A percentile compares a stretch with the other conserved stretches of the same genome.
These are phyloP conservation scores for Ornithoptera priamus DNA, from an alignment of 2,888 invertebrate genomes.

Conservation along the genomic window DNA sequence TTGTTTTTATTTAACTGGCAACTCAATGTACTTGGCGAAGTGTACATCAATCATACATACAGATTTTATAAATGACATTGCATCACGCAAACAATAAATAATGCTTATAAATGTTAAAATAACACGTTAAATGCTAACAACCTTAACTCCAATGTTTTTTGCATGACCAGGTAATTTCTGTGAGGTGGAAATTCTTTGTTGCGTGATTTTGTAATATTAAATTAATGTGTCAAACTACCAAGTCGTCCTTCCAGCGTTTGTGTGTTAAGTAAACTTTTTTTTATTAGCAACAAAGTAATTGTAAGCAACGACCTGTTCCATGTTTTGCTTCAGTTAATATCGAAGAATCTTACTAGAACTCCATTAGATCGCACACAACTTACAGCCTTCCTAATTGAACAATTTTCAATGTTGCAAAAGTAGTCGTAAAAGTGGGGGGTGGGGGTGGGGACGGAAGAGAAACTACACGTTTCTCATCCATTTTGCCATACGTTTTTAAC, in stretches of 20 bases:
- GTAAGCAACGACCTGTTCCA: slow-evolving; percentile 8
- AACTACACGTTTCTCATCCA: too few species aligned
- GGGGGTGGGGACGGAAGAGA: too few species aligned
- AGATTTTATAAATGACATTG: slow-evolving; percentile 1
- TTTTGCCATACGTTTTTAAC: too few species aligned
- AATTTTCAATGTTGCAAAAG: too few species aligned
- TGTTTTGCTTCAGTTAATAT: slow-evolving; percentile 25
- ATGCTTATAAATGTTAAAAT: slow-evolving; percentile 16
- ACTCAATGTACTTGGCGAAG: too few species aligned
- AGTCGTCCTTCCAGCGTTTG: not conserved
- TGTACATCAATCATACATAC: not conserved
- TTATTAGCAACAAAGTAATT: slow-evolving; percentile 2
- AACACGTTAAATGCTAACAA: not conserved
- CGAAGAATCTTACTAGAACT: not conserved
- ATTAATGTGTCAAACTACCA: slow-evolving; percentile 2
- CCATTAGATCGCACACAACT: too few species aligned
- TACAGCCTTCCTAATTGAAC: too few species aligned
- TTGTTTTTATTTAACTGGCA: too few species aligned
- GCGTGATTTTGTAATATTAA: too few species aligned
- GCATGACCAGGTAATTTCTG: too few species aligned
- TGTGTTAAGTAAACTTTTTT: slow-evolving; percentile 21
- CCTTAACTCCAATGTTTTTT: not conserved
- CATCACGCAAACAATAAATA: slow-evolving; percentile 15
- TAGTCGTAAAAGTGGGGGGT: too few species aligned
- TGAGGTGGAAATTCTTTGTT: too few species aligned